Evolutionary conservation across 2,888 invertebrate genomes (phyloP).

Genomic region (Gandaritis pyraliata): DNA sequence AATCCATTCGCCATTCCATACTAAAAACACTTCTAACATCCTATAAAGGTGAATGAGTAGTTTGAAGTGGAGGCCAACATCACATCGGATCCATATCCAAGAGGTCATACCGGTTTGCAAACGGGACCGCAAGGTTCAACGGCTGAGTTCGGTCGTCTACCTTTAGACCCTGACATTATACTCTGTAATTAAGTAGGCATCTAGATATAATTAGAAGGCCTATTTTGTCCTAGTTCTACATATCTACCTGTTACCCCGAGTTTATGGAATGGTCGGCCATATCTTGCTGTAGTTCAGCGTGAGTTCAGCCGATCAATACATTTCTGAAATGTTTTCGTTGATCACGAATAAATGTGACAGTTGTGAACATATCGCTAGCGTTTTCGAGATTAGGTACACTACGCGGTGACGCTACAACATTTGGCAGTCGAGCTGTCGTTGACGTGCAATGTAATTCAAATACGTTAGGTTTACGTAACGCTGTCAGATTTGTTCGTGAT

Average conservation of each 20-base stretch:
- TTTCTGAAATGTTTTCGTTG: too few relatives aligned
- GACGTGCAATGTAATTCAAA: too few relatives aligned
- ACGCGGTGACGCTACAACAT: too few relatives aligned
- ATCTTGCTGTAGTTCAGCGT: too few relatives aligned
- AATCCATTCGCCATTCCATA: neutral
- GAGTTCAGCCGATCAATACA: too few relatives aligned
- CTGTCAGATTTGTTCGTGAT: too few relatives aligned
- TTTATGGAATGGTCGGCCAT: too few relatives aligned
- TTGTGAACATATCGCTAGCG: too few relatives aligned
- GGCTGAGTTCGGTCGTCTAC: slow-evolving; percentile 59
- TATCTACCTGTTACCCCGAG: neutral
- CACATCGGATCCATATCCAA: slow-evolving; percentile 3
- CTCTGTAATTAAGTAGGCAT: slow-evolving; percentile 1
- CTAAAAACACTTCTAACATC: neutral
- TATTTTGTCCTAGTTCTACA: slow-evolving; percentile 19
- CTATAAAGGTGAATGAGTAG: neutral
- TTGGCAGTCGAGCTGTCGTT: too few relatives aligned
- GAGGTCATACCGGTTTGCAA: slow-evolving; percentile 58
- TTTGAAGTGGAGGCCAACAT: neutral
- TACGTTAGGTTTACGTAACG: too few relatives aligned
- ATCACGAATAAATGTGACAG: too few relatives aligned
- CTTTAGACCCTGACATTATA: slow-evolving; percentile 53
- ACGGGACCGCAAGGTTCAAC: slow-evolving; percentile 67
- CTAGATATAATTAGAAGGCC: slow-evolving; percentile 6
- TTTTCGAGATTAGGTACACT: too few relatives aligned